These are phyloP conservation scores for Meteorus colon DNA, from an alignment of 2,888 invertebrate genomes.

Conservation along the genomic window DNA sequence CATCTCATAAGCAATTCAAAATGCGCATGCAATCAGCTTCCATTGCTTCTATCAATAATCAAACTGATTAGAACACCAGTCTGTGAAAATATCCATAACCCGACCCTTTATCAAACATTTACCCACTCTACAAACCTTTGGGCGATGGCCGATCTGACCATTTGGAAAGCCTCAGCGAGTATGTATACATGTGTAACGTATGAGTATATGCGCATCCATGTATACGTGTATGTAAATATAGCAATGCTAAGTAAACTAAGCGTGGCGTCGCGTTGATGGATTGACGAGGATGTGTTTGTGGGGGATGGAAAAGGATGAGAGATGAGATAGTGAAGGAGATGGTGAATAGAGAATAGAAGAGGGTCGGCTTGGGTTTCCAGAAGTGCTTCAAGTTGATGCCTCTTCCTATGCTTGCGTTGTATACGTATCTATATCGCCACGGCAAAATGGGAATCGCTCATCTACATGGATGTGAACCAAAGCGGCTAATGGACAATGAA, in stretches of 20 bases:
- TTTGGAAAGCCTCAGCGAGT: conserved; percentile 34
- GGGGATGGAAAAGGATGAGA: background rate
- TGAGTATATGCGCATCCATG: conserved; percentile 58
- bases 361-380: conserved; percentile 20
- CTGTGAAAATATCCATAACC: conserved; percentile 48
- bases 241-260: conserved; percentile 70
- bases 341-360: conserved; percentile 36
- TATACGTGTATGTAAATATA: conserved; percentile 43
- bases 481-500: background rate
- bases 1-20: conserved; percentile 1
- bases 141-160: conserved; percentile 51
- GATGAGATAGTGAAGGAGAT: conserved; percentile 12
- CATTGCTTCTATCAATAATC: conserved; percentile 6
- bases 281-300: conserved; percentile 28
- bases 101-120: conserved; percentile 54
- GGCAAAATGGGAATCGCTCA: background rate
- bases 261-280: conserved; percentile 45
- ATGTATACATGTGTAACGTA: conserved; percentile 41
- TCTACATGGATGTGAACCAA: background rate
- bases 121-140: conserved; percentile 53
- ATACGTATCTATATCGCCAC: background rate
- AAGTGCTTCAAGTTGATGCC: conserved; percentile 13
- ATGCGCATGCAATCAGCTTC: conserved; percentile 15
- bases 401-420: background rate
- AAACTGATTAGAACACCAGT: conserved; percentile 13